Conservation (phyloP, 1,140 invertebrate species). For the Cyrtorhinus lividipennis region DNA sequence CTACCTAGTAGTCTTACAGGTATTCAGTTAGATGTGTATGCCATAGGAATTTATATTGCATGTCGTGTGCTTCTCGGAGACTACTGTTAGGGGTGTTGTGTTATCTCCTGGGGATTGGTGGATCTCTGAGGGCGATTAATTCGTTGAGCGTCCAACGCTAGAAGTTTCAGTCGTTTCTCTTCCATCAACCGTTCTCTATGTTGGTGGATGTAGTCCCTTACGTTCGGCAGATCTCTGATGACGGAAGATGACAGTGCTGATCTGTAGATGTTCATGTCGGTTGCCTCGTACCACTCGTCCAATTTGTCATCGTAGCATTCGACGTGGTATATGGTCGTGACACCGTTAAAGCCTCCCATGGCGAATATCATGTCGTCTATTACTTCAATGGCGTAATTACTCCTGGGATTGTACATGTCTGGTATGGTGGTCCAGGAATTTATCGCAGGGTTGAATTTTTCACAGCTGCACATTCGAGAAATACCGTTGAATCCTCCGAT, state of each 20-base stretch:
- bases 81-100: too few species aligned
- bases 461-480: conserved; percentile 37
- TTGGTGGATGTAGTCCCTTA: conserved; percentile 73
- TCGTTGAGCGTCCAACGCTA: conserved; percentile 7
- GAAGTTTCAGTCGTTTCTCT: conserved; percentile 55
- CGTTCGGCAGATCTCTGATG: conserved; percentile 63
- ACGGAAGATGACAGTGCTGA: conserved; percentile 77
- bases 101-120: too few species aligned
- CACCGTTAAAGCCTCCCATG: conserved; percentile 49
- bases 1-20: neutral
- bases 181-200: conserved; percentile 63
- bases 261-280: conserved; percentile 71
- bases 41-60: neutral
- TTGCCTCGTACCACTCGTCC: conserved; percentile 78
- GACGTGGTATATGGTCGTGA: conserved; percentile 64
- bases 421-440: conserved; percentile 44
- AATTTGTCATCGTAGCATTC: conserved; percentile 77
- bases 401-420: conserved; percentile 50
- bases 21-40: neutral
- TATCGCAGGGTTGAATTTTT: conserved; percentile 42
- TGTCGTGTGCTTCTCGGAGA: too few species aligned
- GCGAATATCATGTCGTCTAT: conserved; percentile 54
- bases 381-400: conserved; percentile 52
- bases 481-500: conserved; percentile 47
- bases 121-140: neutral